Percentiles rank a stretch among this genome's conserved stretches.
Evolutionary conservation across 1,140 invertebrate species (phyloP).

Genomic region (Brachionus sp.): DNA sequence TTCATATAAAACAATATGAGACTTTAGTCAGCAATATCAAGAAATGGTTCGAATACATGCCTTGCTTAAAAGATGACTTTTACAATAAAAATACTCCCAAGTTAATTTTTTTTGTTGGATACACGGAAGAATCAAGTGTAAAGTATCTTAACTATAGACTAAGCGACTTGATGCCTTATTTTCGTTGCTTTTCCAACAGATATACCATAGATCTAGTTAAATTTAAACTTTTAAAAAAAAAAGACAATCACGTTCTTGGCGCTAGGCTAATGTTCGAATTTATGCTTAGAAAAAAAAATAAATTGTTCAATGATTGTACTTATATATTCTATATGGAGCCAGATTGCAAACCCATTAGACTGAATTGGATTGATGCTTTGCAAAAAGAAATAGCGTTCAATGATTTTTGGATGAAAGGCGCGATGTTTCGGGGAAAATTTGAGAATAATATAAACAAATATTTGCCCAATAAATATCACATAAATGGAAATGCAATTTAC

Average conservation of each 20-base stretch:
- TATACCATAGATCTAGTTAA: conserved; percentile 7
- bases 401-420: conserved; percentile 35
- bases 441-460: conserved; percentile 2
- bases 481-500: conserved; percentile 43
- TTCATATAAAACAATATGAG: conserved; percentile 42
- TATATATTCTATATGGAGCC: conserved; percentile 43
- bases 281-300: not conserved
- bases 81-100: not conserved
- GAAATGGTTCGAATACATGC: conserved; percentile 8
- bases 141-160: not conserved
- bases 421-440: conserved; percentile 19
- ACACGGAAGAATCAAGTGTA: not conserved
- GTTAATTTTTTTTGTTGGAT: conserved; percentile 31
- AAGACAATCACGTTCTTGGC: not conserved
- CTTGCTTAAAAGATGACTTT: not conserved
- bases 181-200: conserved; percentile 27
- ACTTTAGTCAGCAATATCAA: not conserved
- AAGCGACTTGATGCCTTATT: not conserved
- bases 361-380: not conserved
- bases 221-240: conserved; percentile 4
- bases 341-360: not conserved
- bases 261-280: conserved; percentile 32
- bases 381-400: conserved; percentile 4
- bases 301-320: not conserved
- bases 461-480: conserved; percentile 44